Conservation (phyloP, 2,888 invertebrate genomes). For the Heliconius cydno region DNA sequence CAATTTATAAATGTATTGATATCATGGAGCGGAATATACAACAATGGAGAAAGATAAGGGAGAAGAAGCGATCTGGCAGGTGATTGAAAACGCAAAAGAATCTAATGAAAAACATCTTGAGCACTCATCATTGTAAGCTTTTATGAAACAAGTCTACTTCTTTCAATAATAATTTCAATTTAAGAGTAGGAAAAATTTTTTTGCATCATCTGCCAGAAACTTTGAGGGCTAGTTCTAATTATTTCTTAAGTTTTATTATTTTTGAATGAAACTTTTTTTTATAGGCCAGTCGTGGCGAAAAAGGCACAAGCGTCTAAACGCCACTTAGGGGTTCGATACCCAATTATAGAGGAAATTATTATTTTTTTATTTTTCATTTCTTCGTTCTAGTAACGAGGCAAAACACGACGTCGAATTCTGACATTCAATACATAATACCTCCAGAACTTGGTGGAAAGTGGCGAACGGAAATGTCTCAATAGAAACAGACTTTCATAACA, state of each 20-base stretch:
- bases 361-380: too few relatives aligned
- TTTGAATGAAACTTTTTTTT: background rate
- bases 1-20: slow-evolving; percentile 28
- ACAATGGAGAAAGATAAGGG: slow-evolving; percentile 41
- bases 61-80: slow-evolving; percentile 42
- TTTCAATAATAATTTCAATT: too few relatives aligned
- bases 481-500: too few relatives aligned
- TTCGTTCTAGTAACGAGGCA: too few relatives aligned
- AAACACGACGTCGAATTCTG: too few relatives aligned
- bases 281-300: background rate
- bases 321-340: background rate
- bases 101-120: slow-evolving; percentile 58
- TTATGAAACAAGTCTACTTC: too few relatives aligned
- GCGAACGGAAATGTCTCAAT: too few relatives aligned
- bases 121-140: slow-evolving; percentile 53
- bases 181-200: too few relatives aligned
- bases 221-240: background rate
- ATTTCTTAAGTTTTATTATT: background rate
- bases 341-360: too few relatives aligned
- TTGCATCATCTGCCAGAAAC: too few relatives aligned
- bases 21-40: slow-evolving; percentile 14
- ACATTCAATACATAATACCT: too few relatives aligned
- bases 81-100: slow-evolving; percentile 53
- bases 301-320: background rate
- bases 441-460: too few relatives aligned